Conservation (phyloP, 2,888 invertebrate species). For the Zele albiditarsus region DNA sequence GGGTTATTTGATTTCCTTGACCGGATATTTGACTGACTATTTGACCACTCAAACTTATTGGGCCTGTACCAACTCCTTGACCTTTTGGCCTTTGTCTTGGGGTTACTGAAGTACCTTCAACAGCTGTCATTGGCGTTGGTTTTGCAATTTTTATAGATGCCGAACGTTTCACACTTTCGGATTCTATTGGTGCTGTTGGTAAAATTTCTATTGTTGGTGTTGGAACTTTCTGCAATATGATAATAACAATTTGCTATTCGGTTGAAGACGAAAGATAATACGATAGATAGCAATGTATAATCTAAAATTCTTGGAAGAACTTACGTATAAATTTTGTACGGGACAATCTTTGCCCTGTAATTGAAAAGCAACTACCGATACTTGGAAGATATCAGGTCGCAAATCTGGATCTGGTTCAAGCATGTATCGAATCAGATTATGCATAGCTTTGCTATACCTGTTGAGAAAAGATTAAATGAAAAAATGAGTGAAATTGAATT, state of each 20-base stretch:
- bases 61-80: slow-evolving; percentile 67
- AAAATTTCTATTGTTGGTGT: slow-evolving; percentile 80
- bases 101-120: slow-evolving; percentile 86
- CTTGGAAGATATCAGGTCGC: slow-evolving; percentile 91
- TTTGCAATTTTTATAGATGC: slow-evolving; percentile 74
- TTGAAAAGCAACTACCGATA: slow-evolving; percentile 82
- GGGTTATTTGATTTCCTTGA: slow-evolving; percentile 63
- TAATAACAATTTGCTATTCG: slow-evolving; percentile 11
- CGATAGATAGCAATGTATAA: not conserved
- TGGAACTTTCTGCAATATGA: slow-evolving; percentile 77
- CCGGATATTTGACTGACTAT: slow-evolving; percentile 71
- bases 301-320: slow-evolving; percentile 56
- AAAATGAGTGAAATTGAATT: slow-evolving; percentile 24
- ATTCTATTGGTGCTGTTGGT: slow-evolving; percentile 80
- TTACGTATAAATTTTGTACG: slow-evolving; percentile 86
- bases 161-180: slow-evolving; percentile 78
- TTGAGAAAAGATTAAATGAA: slow-evolving; percentile 36
- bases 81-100: slow-evolving; percentile 89
- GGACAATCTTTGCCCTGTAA: slow-evolving; percentile 83
- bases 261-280: slow-evolving; percentile 5
- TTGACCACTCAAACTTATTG: slow-evolving; percentile 69
- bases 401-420: slow-evolving; percentile 87
- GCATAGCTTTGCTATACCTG: slow-evolving; percentile 68
- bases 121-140: slow-evolving; percentile 72
- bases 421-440: slow-evolving; percentile 78